A percentile compares a stretch with the other conserved stretches of the same genome.
These are phyloP conservation scores for Chionis minor DNA, from an alignment of 2,113 vertebrate species.

Conservation along the genomic window DNA sequence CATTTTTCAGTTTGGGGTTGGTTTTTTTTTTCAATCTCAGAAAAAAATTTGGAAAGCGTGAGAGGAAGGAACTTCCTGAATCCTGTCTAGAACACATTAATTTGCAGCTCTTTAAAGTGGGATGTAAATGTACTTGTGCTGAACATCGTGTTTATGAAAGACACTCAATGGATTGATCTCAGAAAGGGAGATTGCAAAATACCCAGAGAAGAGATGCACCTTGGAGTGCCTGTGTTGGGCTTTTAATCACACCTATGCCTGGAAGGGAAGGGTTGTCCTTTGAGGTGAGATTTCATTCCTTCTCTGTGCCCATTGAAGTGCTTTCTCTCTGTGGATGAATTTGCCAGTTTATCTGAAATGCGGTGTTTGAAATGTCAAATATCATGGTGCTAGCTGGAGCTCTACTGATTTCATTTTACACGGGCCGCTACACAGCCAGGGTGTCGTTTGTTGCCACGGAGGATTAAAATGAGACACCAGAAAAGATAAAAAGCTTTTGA, in stretches of 20 bases:
- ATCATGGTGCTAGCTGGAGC: background rate
- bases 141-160: background rate
- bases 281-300: background rate
- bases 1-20: background rate
- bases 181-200: background rate
- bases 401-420: conserved; percentile 9
- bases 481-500: background rate
- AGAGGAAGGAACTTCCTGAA: background rate
- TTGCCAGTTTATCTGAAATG: background rate
- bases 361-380: conserved; percentile 18
- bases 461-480: background rate
- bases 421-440: background rate
- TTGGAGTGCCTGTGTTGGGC: rapidly evolving
- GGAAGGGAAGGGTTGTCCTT: background rate
- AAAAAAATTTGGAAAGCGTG: background rate
- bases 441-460: background rate
- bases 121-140: background rate
- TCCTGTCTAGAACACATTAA: background rate
- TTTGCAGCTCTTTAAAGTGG: background rate
- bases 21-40: background rate
- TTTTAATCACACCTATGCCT: background rate
- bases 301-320: background rate
- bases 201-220: background rate
- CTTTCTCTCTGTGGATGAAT: background rate
- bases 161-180: background rate